phyloP scores from a whole-genome alignment of 1,140 invertebrate species.

The Caerostris extrusa region DNA sequence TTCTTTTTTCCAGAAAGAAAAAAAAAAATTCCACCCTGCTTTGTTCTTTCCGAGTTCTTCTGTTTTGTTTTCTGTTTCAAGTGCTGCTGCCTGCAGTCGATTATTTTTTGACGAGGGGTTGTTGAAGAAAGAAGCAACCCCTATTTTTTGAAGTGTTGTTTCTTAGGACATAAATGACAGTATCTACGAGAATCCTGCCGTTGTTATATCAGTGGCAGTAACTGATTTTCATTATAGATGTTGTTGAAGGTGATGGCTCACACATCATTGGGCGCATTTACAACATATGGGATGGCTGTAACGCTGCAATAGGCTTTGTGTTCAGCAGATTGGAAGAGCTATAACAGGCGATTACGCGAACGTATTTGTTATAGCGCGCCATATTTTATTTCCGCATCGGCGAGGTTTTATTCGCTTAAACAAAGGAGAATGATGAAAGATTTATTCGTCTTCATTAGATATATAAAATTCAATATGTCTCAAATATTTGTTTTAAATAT shows the following conservation, averaged over 20 bases:
- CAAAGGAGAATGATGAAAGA: not conserved
- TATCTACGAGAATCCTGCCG: not conserved
- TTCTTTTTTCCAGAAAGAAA: not conserved
- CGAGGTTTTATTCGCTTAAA: not conserved
- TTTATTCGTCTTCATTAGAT: not conserved
- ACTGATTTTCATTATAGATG: conserved; percentile 51
- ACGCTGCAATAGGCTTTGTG: not conserved
- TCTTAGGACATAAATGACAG: conserved; percentile 3
- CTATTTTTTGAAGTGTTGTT: not conserved
- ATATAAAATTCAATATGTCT: too few relatives aligned
- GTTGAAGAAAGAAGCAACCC: not conserved
- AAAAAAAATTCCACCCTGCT: not conserved
- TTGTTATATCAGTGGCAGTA: not conserved
- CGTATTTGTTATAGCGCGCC: not conserved
- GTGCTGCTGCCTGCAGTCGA: not conserved
- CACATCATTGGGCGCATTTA: not conserved
- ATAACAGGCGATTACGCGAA: not conserved
- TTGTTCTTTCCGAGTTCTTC: not conserved
- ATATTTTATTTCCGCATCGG: not conserved
- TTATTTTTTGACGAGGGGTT: not conserved
- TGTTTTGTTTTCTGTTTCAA: not conserved
- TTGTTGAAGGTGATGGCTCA: not conserved
- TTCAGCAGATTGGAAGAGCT: not conserved
- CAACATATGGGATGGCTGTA: not conserved
- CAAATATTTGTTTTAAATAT: too few relatives aligned